phyloP scores from a whole-genome alignment of 64 coral and sea anemone genomes.

The Pachyseris speciosa region DNA sequence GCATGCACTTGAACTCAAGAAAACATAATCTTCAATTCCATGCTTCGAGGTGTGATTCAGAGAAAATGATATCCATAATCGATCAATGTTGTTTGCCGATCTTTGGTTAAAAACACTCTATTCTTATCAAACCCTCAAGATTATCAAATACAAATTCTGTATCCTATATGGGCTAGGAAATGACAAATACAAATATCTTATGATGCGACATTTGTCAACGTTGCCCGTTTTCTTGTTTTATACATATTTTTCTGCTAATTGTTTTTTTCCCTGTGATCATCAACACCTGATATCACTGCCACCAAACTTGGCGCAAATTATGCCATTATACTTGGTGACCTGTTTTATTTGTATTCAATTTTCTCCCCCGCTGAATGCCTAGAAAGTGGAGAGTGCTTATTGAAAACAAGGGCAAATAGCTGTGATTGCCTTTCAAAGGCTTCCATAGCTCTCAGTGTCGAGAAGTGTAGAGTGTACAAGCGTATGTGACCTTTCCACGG shows the following conservation, averaged over 20 bases:
- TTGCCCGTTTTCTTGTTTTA: not conserved
- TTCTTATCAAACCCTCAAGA: constrained; percentile 5
- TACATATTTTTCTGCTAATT: not conserved
- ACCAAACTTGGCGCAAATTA: constrained; percentile 5
- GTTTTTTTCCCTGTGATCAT: not conserved
- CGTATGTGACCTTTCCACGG: constrained; percentile 25
- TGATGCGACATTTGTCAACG: not conserved
- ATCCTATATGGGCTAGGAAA: constrained; percentile 1
- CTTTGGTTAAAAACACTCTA: constrained; percentile 20
- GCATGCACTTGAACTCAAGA: constrained; percentile 20
- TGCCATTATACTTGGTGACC: constrained; percentile 4
- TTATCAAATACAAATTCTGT: not conserved
- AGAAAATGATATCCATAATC: constrained; percentile 46
- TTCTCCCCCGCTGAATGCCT: not conserved
- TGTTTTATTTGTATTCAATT: constrained; percentile 31
- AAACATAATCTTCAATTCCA: constrained; percentile 47
- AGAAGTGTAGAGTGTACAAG: not conserved
- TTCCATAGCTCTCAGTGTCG: not conserved
- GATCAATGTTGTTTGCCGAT: constrained; percentile 27
- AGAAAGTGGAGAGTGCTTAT: constrained; percentile 3
- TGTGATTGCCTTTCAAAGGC: constrained; percentile 27
- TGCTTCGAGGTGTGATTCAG: not conserved
- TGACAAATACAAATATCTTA: constrained; percentile 14
- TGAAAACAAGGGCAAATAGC: constrained; percentile 34
- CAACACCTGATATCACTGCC: not conserved